Base-by-base conservation (phyloP, 1,140 invertebrate genomes). In the Tetraneura akinire region DNA sequence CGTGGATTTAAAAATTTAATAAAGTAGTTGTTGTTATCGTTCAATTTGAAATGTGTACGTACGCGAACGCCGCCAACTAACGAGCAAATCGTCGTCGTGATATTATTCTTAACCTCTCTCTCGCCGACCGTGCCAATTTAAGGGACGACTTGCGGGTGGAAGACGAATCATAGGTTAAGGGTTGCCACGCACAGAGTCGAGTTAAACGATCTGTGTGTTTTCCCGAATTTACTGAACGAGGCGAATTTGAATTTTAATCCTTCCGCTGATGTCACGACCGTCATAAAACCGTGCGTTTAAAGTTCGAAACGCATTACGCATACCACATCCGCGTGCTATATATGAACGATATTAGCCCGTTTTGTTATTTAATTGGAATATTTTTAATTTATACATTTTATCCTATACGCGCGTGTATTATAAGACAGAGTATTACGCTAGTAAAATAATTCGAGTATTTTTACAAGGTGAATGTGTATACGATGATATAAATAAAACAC, bases 201-300 rank as follows among this genome's bases (percentile, higher is more conserved):
- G 71, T 74, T 74, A 74, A 74, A 74, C 71, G 49, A 74, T 74
- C 71, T 49, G 26, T 55, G 49, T 23, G 29, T 16, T 10, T 3
- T 16, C 23, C 49, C 71, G 49, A 29, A 55, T 74, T 74, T 49
- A 74, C 49, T 37, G 29, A 74, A 23, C 29, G 26, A 14, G 45
- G 21, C 45, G 68, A 71, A 71, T 71, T 71, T 71, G 47, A 71
- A 71, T 71, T 37, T 49, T 71, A 42, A 71, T 47, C 68, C 21
- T 23, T 57, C 13, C 66, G 42, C 23, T 23, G 23, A 13, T 23
- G 23, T 14, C 26, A 23, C 21, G 23, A 26, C 23, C 14, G 21
- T 57, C 8, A 8, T 37, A 37, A 37, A 37, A 37, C 21, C 23
- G n/a, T 23, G 53, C 21, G 53, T n/a, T 23, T 55, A 55, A 55